Percentiles rank a stretch among this genome's conserved stretches.
Evolutionary conservation across 2,113 vertebrate genomes (phyloP).

Genomic region (Syngnathus typhle): DNA sequence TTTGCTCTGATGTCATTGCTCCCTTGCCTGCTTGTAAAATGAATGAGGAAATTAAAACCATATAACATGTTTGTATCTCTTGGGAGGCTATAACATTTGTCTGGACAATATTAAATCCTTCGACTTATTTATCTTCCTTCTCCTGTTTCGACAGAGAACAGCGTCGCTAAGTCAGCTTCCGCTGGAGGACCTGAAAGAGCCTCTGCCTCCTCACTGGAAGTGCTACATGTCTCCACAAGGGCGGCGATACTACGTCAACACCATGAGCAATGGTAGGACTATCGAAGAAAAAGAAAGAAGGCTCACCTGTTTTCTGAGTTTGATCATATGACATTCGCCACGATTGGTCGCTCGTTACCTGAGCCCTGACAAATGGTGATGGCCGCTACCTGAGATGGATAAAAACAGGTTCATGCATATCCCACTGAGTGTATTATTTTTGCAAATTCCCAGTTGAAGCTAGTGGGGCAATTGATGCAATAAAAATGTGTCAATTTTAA

Average conservation of each 20-base stretch:
- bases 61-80: background rate
- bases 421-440: too few species aligned
- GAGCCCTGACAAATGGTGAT: too few species aligned
- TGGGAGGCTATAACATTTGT: background rate
- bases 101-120: background rate
- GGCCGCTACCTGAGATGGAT: too few species aligned
- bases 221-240: slow-evolving; percentile 96
- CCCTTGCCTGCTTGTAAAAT: slow-evolving; percentile 42
- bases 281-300: background rate
- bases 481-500: background rate
- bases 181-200: slow-evolving; percentile 75
- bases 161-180: slow-evolving; percentile 77
- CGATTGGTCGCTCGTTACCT: too few species aligned
- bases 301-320: too few species aligned
- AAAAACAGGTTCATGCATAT: too few species aligned
- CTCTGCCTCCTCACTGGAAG: slow-evolving; percentile 88
- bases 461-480: too few species aligned
- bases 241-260: slow-evolving; percentile 92
- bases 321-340: too few species aligned
- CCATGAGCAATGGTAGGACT: slow-evolving; percentile 85
- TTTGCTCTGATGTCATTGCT: slow-evolving; percentile 42
- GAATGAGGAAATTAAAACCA: slow-evolving; percentile 45
- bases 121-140: slow-evolving; percentile 5
- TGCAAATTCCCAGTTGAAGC: too few species aligned
- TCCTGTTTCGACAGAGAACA: slow-evolving; percentile 75